Base-by-base conservation (phyloP, 64 coral and sea anemone species). In the Stylophora pistillata region DNA sequence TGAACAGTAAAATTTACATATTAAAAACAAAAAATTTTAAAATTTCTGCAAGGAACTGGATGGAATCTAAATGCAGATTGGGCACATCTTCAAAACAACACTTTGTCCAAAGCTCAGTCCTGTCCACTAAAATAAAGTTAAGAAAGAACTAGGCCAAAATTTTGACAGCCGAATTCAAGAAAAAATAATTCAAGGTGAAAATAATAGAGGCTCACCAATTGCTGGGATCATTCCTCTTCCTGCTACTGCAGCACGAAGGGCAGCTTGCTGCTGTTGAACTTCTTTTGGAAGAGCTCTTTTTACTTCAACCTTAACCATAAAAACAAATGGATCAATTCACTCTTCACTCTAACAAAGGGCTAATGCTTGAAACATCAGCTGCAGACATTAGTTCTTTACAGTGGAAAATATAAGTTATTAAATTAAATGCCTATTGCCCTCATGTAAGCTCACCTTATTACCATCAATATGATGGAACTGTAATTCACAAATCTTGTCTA, bases 401-500 rank as follows among this genome's bases (percentile, higher is more conserved):
- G 37, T 3, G 37, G 7, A 47, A 3, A 47, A 47, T 47, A 4
- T 47, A 47, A 3, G 7, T 47, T 47, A 47, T 47, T 7, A 47
- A n/a, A n/a, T n/a, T n/a, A n/a, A n/a, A 47, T 7, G 37, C 37
- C 7, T 47, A 3, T 47, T 47, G 7, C 37, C 37, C 0, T 0
- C n/a, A 7, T 47, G 37, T 7, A 47, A 47, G 37, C 86, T 59
- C 56, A 97, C 95, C 91, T 97, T 97, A 77, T 97, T 97, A 15
- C 92, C 95, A 87, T 97, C 91, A 87, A 97, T 90, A 58, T 97
- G 86, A 72, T 97, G 95, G 89, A 97, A 97, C 27, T 97, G 95
- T 33, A 72, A 78, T 25, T 97, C 95, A 71, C 95, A 97, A 80
- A 97, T 93, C 78, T 93, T 97, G 77, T 97, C 95, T 64, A 97